These are phyloP conservation scores for Zaprionus tsacasi DNA, from an alignment of 1,140 invertebrate species.

Conservation along the genomic window DNA sequence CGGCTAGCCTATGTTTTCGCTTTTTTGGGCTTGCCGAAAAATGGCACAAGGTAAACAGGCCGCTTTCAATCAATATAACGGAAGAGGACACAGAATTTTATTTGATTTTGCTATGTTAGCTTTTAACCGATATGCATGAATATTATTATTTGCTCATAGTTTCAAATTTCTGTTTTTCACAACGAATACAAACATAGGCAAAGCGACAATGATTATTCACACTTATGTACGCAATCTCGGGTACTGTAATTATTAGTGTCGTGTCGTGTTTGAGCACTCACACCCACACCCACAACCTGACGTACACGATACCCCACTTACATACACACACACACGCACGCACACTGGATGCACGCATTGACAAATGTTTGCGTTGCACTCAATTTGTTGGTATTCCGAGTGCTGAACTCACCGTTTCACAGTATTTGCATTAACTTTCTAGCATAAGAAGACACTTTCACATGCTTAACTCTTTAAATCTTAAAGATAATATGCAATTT, in stretches of 20 bases:
- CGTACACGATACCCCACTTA: constrained; percentile 8
- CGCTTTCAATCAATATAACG: constrained; percentile 27
- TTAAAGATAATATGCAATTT: constrained; percentile 42
- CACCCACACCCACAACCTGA: constrained; percentile 57
- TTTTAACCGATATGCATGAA: constrained; percentile 12
- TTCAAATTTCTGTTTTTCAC: neutral
- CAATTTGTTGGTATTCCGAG: neutral
- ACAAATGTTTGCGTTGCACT: constrained; percentile 49
- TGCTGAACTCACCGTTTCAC: constrained; percentile 57
- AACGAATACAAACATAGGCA: constrained; percentile 10
- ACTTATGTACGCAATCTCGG: constrained; percentile 12
- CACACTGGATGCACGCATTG: constrained; percentile 9
- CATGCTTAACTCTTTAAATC: constrained; percentile 58
- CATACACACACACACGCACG: constrained; percentile 11
- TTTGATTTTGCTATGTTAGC: constrained; percentile 5
- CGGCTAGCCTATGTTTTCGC: constrained; percentile 56
- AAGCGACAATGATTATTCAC: constrained; percentile 13
- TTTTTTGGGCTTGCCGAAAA: constrained; percentile 51
- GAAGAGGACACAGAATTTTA: constrained; percentile 12
- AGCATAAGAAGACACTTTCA: constrained; percentile 39
- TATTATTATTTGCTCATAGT: constrained; percentile 14
- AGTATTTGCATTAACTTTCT: constrained; percentile 12
- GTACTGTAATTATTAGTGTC: constrained; percentile 29
- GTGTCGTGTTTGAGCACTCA: constrained; percentile 43
- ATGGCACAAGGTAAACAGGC: constrained; percentile 68